Base-by-base conservation (phyloP, 2,113 vertebrate genomes). In the Callochromis pleurospilus region DNA sequence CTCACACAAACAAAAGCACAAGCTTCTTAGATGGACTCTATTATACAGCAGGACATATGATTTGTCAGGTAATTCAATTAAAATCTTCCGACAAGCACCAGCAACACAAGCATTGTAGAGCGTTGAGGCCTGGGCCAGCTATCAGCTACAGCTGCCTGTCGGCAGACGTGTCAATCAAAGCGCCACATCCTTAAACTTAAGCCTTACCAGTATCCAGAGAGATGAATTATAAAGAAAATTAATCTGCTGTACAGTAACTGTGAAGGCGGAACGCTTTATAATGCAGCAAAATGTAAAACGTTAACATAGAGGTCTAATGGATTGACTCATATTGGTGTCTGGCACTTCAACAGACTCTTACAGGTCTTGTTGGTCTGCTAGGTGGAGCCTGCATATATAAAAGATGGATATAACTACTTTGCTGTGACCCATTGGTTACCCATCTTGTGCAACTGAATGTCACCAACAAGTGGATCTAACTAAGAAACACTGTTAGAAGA, bases 161-260 rank as follows among this genome's bases (percentile, higher is more conserved):
- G 2, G 65, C 12, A 73, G 38, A 24, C 1, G 2, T 73, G 38
- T 73, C 2, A 42, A 45, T 68, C 33, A 68, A 65, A 5, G 60
- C 17, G 1, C 31, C 0, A 65, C 17, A 36, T 17, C 9, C 17
- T 36, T 0, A 65, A 21, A 38, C 19, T 40, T 68, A 68, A 38
- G 33, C 62, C 0, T 21, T 13, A 68, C 19, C 19, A 13, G 1
- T 68, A 68, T 68, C 19, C 62, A 40, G 4, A 40, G 12, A 14
- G 19, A 5, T 68, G 62, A 68, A n/a, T 73, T 45, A 26, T 17
- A 10, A 73, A 42, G 65, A 42, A 70, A 42, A 0, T 42, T 9
- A 42, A 70, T 15, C 36, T 21, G 36, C 36, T 14, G 36, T 40
- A 68, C 36, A 26, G 38, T 24, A 24, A 24, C 38, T 70, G n/a